Base-by-base conservation (phyloP, 1,140 invertebrate genomes). In the Drosophila parvula region DNA sequence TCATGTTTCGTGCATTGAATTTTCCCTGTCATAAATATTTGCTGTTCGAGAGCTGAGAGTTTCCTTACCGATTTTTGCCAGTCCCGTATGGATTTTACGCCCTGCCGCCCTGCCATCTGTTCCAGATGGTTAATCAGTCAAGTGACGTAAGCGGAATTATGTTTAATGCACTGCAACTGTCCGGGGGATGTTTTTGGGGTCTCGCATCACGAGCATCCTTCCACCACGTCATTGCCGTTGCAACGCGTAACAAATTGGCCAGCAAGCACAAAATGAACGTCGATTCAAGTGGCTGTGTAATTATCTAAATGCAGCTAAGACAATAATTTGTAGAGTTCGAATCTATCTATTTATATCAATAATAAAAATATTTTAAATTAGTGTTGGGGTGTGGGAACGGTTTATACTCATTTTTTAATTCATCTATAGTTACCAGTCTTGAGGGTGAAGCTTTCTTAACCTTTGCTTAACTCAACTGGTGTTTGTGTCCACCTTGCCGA, bases 121-220 rank as follows among this genome's bases (percentile, higher is more conserved):
- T 75, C 61, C 71, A 76, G 74, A 8, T 76, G 74, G 56, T 77
- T 77, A 77, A 77, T 77, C 74, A 77, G 55, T 77, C 73, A 77
- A 69, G 74, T 77, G 74, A 77, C 74, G 74, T 77, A 77, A 51
- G 74, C 74, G 63, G 67, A 76, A 75, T 76, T 76, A 58, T 76
- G 36, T 43, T 44, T 76, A 71, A 71, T 71, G 65, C 68, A 71
- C 67, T 36, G 48, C 67, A 47, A 47, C 41, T 53, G 47, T 61
- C 22, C 38, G 22, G 61, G 11, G 22, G 61, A 8, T 4, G 27
- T 30, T 41, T 67, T 38, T 12, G 34, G 36, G 63, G 38, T 27
- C 22, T 41, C 45, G 10, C 10, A 32, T 63, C 45, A 12, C 57
- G 28, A 14, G 14, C 45, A 43, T 53, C 50, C 60, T 65, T 14